Percentiles rank a stretch among this genome's conserved stretches.
phyloP scores from a whole-genome alignment of 2,888 invertebrate genomes.

The Zaprionus obscuricornis region DNA sequence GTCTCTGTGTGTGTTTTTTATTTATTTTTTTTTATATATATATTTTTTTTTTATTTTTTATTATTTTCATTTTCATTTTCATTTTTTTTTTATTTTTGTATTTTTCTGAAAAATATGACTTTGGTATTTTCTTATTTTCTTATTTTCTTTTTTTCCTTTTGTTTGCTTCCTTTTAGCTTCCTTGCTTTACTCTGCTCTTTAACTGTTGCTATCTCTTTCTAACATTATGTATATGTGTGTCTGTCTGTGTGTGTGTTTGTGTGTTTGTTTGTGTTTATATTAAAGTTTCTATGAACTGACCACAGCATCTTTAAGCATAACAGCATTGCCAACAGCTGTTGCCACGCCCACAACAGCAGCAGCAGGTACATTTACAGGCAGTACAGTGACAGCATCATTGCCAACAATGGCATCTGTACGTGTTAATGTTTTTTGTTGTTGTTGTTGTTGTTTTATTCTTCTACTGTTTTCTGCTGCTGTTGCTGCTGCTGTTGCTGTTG shows the following conservation, averaged over 20 bases:
- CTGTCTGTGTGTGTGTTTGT: too few species aligned
- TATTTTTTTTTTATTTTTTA: constrained; percentile 61
- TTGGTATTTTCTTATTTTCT: constrained; percentile 64
- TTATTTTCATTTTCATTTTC: constrained; percentile 3
- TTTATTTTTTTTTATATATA: constrained; percentile 8
- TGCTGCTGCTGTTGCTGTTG: constrained; percentile 13
- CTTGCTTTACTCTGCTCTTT: too few species aligned
- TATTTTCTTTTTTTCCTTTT: constrained; percentile 14
- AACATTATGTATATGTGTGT: too few species aligned
- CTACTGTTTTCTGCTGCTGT: constrained; percentile 17
- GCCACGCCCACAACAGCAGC: constrained; percentile 16
- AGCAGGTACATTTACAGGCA: neutral
- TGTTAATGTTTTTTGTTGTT: too few species aligned
- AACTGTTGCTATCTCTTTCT: too few species aligned
- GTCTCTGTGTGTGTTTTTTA: constrained; percentile 7
- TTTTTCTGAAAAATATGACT: constrained; percentile 78
- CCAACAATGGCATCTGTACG: constrained; percentile 23
- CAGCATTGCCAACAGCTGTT: constrained; percentile 13
- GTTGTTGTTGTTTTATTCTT: constrained; percentile 23
- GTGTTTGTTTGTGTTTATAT: too few species aligned
- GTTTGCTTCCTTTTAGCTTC: too few species aligned
- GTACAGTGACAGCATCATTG: constrained; percentile 20
- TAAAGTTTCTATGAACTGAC: constrained; percentile 64
- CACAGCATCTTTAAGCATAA: constrained; percentile 59
- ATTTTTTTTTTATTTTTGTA: constrained; percentile 51